These are phyloP conservation scores for Hemiscyllium ocellatum DNA, from an alignment of 2,113 vertebrate genomes.

Conservation along the genomic window DNA sequence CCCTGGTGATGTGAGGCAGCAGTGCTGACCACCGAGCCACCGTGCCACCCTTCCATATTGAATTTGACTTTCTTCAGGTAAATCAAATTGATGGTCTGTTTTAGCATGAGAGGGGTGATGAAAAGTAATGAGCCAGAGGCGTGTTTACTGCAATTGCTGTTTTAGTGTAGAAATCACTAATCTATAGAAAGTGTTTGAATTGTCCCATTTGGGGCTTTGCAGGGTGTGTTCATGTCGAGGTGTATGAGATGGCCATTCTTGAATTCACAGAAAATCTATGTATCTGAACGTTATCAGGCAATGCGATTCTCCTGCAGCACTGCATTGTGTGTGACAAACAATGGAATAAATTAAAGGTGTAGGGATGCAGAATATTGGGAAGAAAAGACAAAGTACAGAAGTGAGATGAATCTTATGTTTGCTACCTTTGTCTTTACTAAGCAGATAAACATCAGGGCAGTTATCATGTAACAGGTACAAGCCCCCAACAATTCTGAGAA, in stretches of 20 bases:
- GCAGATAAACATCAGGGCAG: too few relatives aligned
- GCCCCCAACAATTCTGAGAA: too few relatives aligned
- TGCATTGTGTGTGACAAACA: too few relatives aligned
- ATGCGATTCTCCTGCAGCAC: background rate
- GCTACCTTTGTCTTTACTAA: too few relatives aligned
- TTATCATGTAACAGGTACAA: too few relatives aligned
- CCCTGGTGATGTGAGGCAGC: too few relatives aligned
- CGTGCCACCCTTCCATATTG: too few relatives aligned
- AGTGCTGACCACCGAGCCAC: too few relatives aligned
- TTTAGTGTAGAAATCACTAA: background rate
- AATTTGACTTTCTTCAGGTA: background rate
- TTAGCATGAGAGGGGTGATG: background rate
- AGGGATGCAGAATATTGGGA: background rate
- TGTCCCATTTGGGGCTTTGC: background rate
- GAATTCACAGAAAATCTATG: background rate
- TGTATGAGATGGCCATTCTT: background rate
- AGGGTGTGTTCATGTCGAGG: background rate
- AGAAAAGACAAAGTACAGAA: background rate
- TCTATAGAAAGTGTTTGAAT: background rate
- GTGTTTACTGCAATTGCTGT: background rate
- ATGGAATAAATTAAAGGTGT: background rate
- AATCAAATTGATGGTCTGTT: background rate
- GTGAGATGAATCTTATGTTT: background rate
- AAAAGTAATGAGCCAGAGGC: background rate
- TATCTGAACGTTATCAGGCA: background rate